Base-by-base conservation (phyloP, 2,113 vertebrate genomes). In the Cranoglanis bouderius region DNA sequence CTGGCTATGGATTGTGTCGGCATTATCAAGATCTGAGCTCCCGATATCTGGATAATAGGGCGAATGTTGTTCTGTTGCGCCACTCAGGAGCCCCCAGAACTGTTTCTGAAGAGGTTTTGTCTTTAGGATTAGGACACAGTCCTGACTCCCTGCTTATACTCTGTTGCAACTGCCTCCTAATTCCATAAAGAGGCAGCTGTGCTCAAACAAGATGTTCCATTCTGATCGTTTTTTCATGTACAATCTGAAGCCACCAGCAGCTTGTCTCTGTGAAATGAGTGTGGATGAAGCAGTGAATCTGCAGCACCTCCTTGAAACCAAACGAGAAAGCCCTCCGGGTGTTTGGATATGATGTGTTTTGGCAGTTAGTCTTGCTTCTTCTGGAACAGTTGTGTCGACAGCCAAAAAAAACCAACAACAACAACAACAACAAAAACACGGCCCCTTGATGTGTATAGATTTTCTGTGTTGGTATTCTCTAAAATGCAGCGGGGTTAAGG, bases 191-290 rank as follows among this genome's bases (percentile, higher is more conserved):
- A 63, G 24, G 82, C 59, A 70, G 82, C 63, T 85, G 75, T 43
- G 74, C 84, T 65, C 65, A 89, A 82, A 88, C 80, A 78, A 83
- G 75, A 88, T 61, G 51, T 51, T 81, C 78, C 57, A 78, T 91
- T 89, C 72, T 78, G 81, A 90, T 24, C 49, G 82, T 38, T 90
- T 55, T 90, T 90, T 63, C 89, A 90, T 82, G 82, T 92, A 84
- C 46, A 61, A 84, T 88, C 51, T 40, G 43, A 86, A 77, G 46
- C 78, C 77, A 26, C 53, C 18, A 59, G 87, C 49, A 43, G 65
- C 63, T 65, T 75, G 10, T 82, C 75, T 61, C 85, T 59, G 35
- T 49, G 65, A 78, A 61, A 77, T 32, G n/a, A 57, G 59, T 21
- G 75, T 6, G 35, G 61, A 84, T 87, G 59, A 88, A 61, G 67